These are phyloP conservation scores for Ictalurus punctatus DNA, from an alignment of 2,113 vertebrate genomes.

Conservation along the genomic window DNA sequence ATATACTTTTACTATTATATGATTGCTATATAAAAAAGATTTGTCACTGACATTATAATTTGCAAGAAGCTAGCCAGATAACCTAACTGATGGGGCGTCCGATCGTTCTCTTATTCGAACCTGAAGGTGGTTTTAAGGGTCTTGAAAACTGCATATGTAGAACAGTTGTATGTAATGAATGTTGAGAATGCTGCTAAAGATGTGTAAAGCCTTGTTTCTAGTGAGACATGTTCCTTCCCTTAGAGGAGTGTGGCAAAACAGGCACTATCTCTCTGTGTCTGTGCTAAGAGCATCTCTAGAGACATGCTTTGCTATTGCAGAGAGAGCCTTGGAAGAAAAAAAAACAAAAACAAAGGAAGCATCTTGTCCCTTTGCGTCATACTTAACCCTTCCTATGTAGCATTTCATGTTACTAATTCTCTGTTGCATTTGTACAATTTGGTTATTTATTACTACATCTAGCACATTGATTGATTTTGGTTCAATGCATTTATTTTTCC, in stretches of 20 bases:
- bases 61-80: background rate
- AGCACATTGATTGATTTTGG: background rate
- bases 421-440: background rate
- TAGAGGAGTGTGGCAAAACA: constrained; percentile 6
- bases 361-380: constrained; percentile 32
- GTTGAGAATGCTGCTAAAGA: background rate
- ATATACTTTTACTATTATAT: background rate
- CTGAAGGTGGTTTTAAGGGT: background rate
- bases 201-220: background rate
- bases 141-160: background rate
- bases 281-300: constrained; percentile 42
- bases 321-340: constrained; percentile 14
- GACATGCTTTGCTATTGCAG: constrained; percentile 50
- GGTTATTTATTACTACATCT: background rate
- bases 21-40: background rate
- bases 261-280: constrained; percentile 38
- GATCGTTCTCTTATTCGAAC: background rate
- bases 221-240: constrained; percentile 11
- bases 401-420: background rate
- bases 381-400: constrained; percentile 28
- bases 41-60: background rate
- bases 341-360: constrained; percentile 53
- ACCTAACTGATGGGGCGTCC: background rate
- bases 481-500: background rate
- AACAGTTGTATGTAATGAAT: background rate